Evolutionary conservation across 2,888 invertebrate genomes (phyloP).

Genomic region (Aleiodes testaceus): DNA sequence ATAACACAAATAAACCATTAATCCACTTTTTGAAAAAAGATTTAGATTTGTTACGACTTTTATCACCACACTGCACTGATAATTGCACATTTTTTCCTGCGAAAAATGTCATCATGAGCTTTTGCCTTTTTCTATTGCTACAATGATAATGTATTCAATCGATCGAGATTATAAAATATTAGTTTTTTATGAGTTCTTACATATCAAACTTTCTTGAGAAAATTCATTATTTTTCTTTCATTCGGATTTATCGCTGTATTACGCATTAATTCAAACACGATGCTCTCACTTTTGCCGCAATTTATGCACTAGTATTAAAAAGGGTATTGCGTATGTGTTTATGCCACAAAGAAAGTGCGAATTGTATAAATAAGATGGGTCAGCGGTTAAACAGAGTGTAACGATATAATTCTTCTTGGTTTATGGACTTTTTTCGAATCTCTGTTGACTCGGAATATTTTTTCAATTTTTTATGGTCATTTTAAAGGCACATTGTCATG

Average conservation of each 20-base stretch:
- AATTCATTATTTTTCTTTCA: not conserved
- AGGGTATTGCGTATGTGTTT: slow-evolving; percentile 50
- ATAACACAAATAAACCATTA: slow-evolving; percentile 4
- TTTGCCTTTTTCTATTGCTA: too few species aligned
- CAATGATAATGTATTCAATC: too few species aligned
- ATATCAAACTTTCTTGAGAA: too few species aligned
- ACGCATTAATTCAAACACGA: not conserved
- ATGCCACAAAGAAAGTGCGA: slow-evolving; percentile 52
- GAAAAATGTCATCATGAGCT: too few species aligned
- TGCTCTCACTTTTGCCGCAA: too few species aligned
- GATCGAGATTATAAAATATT: too few species aligned
- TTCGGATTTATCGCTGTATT: not conserved
- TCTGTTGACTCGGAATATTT: not conserved
- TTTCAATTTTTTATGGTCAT: not conserved
- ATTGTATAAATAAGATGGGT: slow-evolving; percentile 46
- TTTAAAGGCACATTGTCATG: slow-evolving; percentile 7
- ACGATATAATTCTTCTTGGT: slow-evolving; percentile 45
- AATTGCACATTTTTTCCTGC: not conserved
- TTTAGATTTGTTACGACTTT: slow-evolving; percentile 6
- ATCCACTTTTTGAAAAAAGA: slow-evolving; percentile 6
- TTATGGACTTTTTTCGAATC: not conserved
- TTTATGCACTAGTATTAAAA: not conserved
- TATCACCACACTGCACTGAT: not conserved
- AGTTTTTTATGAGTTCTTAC: too few species aligned
- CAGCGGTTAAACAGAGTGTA: slow-evolving; percentile 58